Evolutionary conservation across 2,113 vertebrate genomes (phyloP).

Genomic region (Strix uralensis): DNA sequence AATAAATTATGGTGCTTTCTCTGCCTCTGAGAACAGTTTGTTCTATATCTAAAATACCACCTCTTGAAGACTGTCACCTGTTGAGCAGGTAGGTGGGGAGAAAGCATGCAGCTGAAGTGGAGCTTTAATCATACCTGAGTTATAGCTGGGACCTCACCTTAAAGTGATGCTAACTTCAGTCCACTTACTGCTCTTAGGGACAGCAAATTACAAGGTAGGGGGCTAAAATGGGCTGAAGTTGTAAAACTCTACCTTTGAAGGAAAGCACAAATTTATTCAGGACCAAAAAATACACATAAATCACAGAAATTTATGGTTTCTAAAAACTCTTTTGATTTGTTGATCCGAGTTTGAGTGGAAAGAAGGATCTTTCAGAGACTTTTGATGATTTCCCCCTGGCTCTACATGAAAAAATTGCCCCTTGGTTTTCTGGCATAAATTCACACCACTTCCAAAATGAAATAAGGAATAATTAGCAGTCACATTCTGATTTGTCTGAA

Average conservation of each 20-base stretch:
- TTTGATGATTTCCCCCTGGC: neutral
- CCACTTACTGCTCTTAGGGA: neutral
- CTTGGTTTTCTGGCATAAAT: neutral
- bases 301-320: neutral
- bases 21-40: neutral
- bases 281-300: neutral
- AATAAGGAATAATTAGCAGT: slow-evolving; percentile 14
- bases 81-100: neutral
- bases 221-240: neutral
- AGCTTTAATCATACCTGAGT: neutral
- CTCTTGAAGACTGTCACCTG: neutral
- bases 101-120: neutral
- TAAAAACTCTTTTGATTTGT: neutral
- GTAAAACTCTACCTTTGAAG: neutral
- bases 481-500: neutral
- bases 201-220: neutral
- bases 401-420: neutral
- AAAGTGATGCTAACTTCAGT: neutral
- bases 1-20: neutral
- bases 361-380: neutral
- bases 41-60: neutral
- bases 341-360: neutral
- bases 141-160: neutral
- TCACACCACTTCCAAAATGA: neutral
- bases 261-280: neutral